Conservation (phyloP, 1,140 invertebrate genomes). For the Eriosoma lanigerum region DNA sequence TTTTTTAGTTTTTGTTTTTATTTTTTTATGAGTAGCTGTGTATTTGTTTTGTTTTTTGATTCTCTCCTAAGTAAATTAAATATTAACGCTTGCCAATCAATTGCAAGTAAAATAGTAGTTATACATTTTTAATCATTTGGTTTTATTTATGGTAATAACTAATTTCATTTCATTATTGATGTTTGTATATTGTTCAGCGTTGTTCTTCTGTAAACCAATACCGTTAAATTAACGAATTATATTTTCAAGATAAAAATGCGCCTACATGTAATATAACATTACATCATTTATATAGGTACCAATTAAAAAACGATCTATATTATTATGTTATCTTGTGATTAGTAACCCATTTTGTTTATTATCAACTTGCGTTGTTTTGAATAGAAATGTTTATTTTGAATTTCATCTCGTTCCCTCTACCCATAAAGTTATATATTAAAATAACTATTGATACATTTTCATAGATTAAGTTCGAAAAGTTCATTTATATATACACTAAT, state of each 20-base stretch:
- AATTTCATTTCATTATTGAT: not conserved
- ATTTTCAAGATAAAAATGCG: too few species aligned
- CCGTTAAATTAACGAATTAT: too few species aligned
- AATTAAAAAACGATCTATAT: too few species aligned
- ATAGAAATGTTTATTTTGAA: too few species aligned
- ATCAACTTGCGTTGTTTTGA: too few species aligned
- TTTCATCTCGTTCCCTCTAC: not conserved
- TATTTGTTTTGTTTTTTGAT: not conserved
- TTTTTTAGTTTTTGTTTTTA: too few species aligned
- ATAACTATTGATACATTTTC: slow-evolving; percentile 16
- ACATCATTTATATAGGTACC: too few species aligned
- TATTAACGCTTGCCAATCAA: not conserved
- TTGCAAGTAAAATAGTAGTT: not conserved
- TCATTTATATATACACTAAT: not conserved
- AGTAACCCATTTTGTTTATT: too few species aligned
- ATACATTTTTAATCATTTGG: not conserved
- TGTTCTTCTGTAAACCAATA: too few species aligned
- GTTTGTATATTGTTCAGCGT: too few species aligned
- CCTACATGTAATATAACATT: too few species aligned
- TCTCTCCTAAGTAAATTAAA: not conserved
- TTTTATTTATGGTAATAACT: not conserved
- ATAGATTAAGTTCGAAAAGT: slow-evolving; percentile 13
- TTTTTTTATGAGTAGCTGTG: not conserved
- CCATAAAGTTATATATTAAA: not conserved
- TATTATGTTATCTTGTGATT: too few species aligned